Evolutionary conservation across 2,888 invertebrate genomes (phyloP).

Genomic region (Acanthosepion lycidas): DNA sequence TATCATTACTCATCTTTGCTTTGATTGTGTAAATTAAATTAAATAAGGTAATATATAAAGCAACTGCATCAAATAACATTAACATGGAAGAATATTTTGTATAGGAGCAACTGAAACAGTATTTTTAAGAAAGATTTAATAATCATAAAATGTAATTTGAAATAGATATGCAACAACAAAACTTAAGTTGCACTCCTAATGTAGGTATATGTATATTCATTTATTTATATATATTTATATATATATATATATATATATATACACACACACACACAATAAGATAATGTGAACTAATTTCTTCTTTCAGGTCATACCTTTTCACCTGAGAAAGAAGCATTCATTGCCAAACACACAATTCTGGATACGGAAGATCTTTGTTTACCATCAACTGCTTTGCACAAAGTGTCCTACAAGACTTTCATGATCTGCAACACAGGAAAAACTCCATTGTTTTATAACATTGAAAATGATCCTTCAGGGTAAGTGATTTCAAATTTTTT

Average conservation of each 20-base stretch:
- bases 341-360: slow-evolving; percentile 66
- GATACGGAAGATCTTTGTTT: slow-evolving; percentile 67
- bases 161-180: no score
- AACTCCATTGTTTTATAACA: slow-evolving; percentile 71
- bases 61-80: no score
- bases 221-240: no score
- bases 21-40: no score
- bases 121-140: neutral
- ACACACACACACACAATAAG: no score
- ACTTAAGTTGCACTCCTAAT: no score
- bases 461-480: slow-evolving; percentile 66
- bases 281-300: neutral
- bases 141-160: no score
- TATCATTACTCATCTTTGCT: no score
- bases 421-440: slow-evolving; percentile 68
- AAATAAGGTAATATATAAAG: no score
- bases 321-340: slow-evolving; percentile 71
- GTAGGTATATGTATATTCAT: no score
- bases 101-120: neutral
- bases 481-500: slow-evolving; percentile 52
- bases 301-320: slow-evolving; percentile 72
- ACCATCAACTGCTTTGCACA: slow-evolving; percentile 70
- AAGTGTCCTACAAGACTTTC: slow-evolving; percentile 70
- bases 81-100: no score
- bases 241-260: no score